Percentiles rank a stretch among this genome's conserved stretches.
Conservation (phyloP, 1,140 invertebrate species). For the Hylaeus volcanicus region DNA sequence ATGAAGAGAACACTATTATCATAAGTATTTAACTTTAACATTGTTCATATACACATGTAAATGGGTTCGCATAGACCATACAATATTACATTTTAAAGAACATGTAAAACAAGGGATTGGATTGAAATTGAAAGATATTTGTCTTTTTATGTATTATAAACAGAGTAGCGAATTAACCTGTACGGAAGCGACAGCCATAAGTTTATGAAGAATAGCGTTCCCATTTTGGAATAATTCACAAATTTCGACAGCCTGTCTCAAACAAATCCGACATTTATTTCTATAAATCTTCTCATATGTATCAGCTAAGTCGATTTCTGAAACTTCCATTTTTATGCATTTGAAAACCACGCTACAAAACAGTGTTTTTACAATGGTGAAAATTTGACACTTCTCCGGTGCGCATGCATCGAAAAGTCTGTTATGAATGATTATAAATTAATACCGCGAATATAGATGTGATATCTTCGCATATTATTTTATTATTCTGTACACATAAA, state of each 20-base stretch:
- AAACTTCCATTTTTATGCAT: conserved; percentile 49
- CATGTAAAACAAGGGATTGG: conserved; percentile 8
- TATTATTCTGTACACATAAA: too few relatives aligned
- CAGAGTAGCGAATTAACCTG: conserved; percentile 69
- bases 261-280: conserved; percentile 68
- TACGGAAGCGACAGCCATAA: conserved; percentile 73
- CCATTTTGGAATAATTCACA: conserved; percentile 68
- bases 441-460: too few relatives aligned
- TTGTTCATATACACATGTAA: not conserved
- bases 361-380: too few relatives aligned
- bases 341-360: conserved; percentile 17
- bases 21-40: too few relatives aligned
- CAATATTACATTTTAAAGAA: conserved; percentile 2
- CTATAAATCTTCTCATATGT: conserved; percentile 31
- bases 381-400: too few relatives aligned
- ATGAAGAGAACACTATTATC: too few relatives aligned
- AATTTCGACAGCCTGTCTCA: conserved; percentile 57
- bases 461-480: too few relatives aligned
- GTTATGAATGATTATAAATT: too few relatives aligned
- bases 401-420: too few relatives aligned
- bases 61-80: not conserved
- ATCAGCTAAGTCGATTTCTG: conserved; percentile 25
- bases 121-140: conserved; percentile 27
- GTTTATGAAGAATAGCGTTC: conserved; percentile 64
- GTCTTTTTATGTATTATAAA: conserved; percentile 33